Evolutionary conservation across 2,797 vertebrate species (phyloP).

Genomic region (Nannoperca australis): DNA sequence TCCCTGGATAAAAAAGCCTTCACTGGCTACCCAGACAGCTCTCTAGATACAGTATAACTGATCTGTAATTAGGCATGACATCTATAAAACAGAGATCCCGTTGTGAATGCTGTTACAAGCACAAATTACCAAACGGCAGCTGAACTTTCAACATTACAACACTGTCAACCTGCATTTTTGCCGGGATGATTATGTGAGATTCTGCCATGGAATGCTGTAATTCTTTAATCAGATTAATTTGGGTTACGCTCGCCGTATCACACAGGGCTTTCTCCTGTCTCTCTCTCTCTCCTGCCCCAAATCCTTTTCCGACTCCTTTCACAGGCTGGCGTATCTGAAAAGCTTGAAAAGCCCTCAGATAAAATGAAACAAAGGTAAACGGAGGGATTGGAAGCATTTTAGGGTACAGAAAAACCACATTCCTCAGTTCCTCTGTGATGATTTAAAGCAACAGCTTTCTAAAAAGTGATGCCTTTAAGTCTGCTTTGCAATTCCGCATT

Average conservation of each 20-base stretch:
- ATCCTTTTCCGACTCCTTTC: conserved; percentile 36
- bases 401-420: conserved; percentile 11
- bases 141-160: conserved; percentile 58
- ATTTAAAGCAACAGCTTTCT: background rate
- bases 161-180: conserved; percentile 56
- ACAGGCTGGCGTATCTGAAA: conserved; percentile 14
- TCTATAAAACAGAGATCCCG: conserved; percentile 10
- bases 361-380: conserved; percentile 8
- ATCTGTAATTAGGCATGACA: conserved; percentile 15
- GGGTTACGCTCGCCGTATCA: conserved; percentile 64
- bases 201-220: conserved; percentile 82
- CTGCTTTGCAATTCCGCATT: background rate
- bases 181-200: conserved; percentile 66
- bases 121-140: conserved; percentile 21
- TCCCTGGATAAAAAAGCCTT: background rate
- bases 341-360: conserved; percentile 9
- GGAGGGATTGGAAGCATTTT: conserved; percentile 10
- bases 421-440: conserved; percentile 3
- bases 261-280: conserved; percentile 48
- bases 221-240: conserved; percentile 87
- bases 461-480: background rate
- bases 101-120: conserved; percentile 12
- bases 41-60: conserved; percentile 1
- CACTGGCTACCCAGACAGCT: background rate
- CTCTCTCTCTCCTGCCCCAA: conserved; percentile 29